Evolutionary conservation across 2,888 invertebrate genomes (phyloP), one percentile per base, ranked within the genome.

Genomic region (Dolichomitus sp.): DNA sequence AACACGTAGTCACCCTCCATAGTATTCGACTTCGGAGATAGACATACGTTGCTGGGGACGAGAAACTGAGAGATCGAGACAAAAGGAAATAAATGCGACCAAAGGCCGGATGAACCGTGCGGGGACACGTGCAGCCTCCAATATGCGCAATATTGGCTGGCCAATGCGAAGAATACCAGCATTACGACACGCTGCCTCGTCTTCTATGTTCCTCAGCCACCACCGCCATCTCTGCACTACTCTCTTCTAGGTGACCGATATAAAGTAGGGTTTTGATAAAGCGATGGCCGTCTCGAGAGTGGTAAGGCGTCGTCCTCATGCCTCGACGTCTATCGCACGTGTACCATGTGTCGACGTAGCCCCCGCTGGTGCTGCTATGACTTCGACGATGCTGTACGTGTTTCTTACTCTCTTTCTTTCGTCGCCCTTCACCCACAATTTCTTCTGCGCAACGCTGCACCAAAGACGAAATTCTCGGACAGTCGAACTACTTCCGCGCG

Each of bases 81-180:
- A 66, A 65, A 54, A 76, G 17, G 27, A 37, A n/a, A 14, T 40
- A 59, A 66, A 75, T 12, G 19, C 37, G 27, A 50, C 5, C 27
- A 23, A 7, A 9, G 63, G 19, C 59, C 27, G 69, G 11, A 61
- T 57, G 72, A 48, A 61, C 57, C 52, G 40, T 30, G 19, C 48
- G 72, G 45, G 72, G 75, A 77, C 80, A 84, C 70, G 83, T 77
- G 83, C 83, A 75, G 65, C 74, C 73, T 79, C 80, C 86, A 89
- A 88, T 89, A 89, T 89, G 77, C 84, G 65, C 83, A 85, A 89
- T 90, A 90, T 90, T 90, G 89, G 90, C 88, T 89, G 88, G 89
- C 90, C 89, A 86, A 86, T 87, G 86, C 84, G 83, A 78, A 79
- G 83, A 80, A 85, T 85, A 87, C 84, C 84, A 81, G 61, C 33